These are phyloP conservation scores for Leistus spinibarbis DNA, from an alignment of 2,888 invertebrate genomes.

Conservation along the genomic window DNA sequence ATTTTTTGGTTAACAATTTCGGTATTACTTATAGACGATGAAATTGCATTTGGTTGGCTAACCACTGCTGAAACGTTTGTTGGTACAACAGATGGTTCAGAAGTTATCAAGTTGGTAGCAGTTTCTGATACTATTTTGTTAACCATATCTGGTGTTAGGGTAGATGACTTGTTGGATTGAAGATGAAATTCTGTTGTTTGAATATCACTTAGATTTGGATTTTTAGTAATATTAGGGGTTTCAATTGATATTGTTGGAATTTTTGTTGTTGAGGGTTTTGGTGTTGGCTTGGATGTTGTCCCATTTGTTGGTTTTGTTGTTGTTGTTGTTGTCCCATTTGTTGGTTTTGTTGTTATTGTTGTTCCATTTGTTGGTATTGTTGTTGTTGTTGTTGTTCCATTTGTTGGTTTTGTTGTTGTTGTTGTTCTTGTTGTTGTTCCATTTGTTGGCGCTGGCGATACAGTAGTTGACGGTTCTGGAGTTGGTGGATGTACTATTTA, in stretches of 20 bases:
- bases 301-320: background rate
- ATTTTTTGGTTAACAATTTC: too few relatives aligned
- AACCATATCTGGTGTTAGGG: background rate
- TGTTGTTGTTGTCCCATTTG: background rate
- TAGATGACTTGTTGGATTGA: background rate
- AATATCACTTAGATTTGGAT: background rate
- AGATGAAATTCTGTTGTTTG: background rate
- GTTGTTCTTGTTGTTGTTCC: background rate
- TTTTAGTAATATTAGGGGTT: background rate
- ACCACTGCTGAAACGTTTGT: background rate
- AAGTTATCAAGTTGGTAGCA: background rate
- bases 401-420: background rate
- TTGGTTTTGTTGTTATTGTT: background rate
- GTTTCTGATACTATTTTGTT: background rate
- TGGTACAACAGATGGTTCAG: background rate
- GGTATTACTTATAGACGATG: too few relatives aligned
- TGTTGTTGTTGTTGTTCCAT: slow-evolving; percentile 5
- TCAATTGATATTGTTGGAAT: background rate
- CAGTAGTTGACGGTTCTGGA: background rate
- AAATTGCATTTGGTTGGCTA: too few relatives aligned
- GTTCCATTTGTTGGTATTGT: background rate
- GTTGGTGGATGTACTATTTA: background rate
- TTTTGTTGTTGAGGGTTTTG: background rate
- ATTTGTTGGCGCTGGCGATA: background rate
- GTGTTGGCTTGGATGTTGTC: background rate